phyloP scores from a whole-genome alignment of 2,888 invertebrate genomes.

The Oxyscelio sp. region DNA sequence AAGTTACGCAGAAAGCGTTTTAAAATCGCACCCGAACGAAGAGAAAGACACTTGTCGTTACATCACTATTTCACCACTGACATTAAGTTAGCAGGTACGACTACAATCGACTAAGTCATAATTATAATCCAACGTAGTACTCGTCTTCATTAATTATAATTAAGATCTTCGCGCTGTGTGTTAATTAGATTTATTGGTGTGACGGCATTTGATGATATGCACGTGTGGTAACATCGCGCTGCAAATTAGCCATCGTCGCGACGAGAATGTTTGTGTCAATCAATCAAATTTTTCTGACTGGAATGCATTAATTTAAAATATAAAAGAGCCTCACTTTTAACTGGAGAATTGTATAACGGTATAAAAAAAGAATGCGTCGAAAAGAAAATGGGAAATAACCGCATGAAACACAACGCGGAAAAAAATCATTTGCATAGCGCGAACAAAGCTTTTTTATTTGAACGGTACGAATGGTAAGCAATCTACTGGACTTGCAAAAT shows the following conservation, averaged over 20 bases:
- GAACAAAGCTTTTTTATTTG: constrained; percentile 15
- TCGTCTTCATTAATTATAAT: constrained; percentile 23
- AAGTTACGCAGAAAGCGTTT: too few species aligned
- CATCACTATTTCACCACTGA: background rate
- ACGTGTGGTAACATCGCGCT: background rate
- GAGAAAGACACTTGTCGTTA: background rate
- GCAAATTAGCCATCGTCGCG: constrained; percentile 15
- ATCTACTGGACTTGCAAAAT: background rate
- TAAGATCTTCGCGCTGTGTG: background rate
- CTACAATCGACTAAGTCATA: background rate
- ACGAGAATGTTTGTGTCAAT: constrained; percentile 12
- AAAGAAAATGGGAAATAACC: background rate
- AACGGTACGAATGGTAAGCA: constrained; percentile 13
- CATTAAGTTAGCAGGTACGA: background rate
- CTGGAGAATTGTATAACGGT: too few species aligned
- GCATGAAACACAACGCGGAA: background rate
- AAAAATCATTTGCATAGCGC: constrained; percentile 1
- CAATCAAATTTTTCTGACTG: constrained; percentile 18
- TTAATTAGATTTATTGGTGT: constrained; percentile 23
- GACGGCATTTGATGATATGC: background rate
- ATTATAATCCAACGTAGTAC: background rate
- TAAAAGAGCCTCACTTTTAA: too few species aligned
- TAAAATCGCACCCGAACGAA: too few species aligned
- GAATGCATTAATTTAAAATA: constrained; percentile 13
- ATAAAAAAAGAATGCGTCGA: background rate